Percentiles rank a stretch among this genome's conserved stretches.
These are phyloP conservation scores for Zoanthus sociatus DNA, from an alignment of 92 coral and sea anemone species.

Conservation along the genomic window DNA sequence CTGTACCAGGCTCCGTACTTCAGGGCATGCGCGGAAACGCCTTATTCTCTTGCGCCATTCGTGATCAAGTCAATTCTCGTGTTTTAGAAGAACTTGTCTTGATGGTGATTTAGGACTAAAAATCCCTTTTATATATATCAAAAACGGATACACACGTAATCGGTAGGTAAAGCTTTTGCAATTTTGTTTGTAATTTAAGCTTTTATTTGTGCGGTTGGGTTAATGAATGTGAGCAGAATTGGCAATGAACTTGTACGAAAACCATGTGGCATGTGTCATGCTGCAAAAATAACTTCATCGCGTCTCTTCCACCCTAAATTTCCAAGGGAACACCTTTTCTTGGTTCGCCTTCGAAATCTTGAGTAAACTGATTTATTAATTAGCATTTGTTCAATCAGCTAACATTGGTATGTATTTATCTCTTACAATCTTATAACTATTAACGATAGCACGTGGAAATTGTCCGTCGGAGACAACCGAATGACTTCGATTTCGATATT, in stretches of 20 bases:
- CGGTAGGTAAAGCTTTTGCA: conserved; percentile 54
- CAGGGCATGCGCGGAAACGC: conserved; percentile 78
- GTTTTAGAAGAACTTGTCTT: conserved; percentile 74
- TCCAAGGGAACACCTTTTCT: neutral
- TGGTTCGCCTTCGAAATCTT: neutral
- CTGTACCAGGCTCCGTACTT: conserved; percentile 30
- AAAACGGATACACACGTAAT: conserved; percentile 42
- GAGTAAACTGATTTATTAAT: neutral
- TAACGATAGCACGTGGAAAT: conserved; percentile 22
- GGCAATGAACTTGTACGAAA: neutral
- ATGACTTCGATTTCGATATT: neutral
- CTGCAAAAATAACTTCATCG: conserved; percentile 62
- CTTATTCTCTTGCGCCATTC: conserved; percentile 84
- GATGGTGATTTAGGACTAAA: conserved; percentile 83
- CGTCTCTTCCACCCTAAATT: conserved; percentile 38
- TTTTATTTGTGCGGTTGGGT: neutral
- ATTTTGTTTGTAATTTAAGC: neutral
- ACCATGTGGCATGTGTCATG: conserved; percentile 63
- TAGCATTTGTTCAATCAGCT: neutral
- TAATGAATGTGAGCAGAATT: conserved; percentile 21
- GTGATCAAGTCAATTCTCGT: conserved; percentile 96
- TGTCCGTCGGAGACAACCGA: neutral
- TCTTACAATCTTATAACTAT: too few relatives aligned
- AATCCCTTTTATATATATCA: conserved; percentile 37
- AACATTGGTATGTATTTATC: conserved; percentile 1